Conservation (phyloP, 2,888 invertebrate species). For the Shargacucullia verbasci region DNA sequence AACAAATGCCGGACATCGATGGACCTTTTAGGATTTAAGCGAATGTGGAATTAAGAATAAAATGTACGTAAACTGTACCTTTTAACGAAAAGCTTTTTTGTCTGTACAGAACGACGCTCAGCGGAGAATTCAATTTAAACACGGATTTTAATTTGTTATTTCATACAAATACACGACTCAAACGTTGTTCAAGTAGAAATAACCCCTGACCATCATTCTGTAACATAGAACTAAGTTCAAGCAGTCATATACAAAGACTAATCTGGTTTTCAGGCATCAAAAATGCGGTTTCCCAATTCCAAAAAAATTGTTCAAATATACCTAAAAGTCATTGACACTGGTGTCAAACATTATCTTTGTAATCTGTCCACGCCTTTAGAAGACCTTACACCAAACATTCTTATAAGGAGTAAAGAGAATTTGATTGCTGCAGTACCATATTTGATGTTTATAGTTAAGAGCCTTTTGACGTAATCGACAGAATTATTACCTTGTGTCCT, state of each 20-base stretch:
- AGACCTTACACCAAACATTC: conserved; percentile 8
- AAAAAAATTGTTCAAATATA: conserved; percentile 23
- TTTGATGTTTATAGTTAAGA: conserved; percentile 41
- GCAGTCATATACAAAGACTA: conserved; percentile 5
- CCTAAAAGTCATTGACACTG: conserved; percentile 33
- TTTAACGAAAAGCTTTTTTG: no score
- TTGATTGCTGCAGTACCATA: conserved; percentile 49
- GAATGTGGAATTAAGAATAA: no score
- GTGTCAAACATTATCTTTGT: conserved; percentile 19
- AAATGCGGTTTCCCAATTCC: conserved; percentile 25
- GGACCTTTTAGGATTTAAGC: no score
- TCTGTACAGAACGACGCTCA: no score
- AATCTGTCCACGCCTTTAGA: conserved; percentile 16
- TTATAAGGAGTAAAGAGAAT: conserved; percentile 44
- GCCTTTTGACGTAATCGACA: conserved; percentile 12
- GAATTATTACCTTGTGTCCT: conserved; percentile 6
- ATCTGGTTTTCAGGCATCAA: conserved; percentile 41
- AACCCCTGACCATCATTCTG: no score
- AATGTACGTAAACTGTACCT: no score
- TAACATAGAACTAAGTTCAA: no score
- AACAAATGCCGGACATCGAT: conserved; percentile 18
- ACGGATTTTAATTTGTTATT: no score
- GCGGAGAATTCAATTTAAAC: no score
- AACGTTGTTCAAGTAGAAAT: no score
- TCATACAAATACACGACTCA: no score